These are phyloP conservation scores for Drosophila obscura DNA, from an alignment of 1,140 invertebrate genomes.

Conservation along the genomic window DNA sequence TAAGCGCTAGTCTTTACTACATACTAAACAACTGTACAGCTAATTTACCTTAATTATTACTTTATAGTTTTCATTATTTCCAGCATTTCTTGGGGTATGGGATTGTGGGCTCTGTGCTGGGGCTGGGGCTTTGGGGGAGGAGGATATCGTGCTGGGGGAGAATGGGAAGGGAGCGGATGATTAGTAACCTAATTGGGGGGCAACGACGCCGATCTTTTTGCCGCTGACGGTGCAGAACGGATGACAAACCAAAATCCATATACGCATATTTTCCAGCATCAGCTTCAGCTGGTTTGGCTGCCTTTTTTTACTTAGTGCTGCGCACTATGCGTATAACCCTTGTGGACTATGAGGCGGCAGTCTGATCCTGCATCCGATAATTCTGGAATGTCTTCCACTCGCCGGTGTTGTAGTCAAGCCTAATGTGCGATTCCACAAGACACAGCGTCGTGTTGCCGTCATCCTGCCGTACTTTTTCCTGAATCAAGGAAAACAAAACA, in stretches of 20 bases:
- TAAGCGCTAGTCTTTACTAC: slow-evolving; percentile 73
- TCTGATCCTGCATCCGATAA: slow-evolving; percentile 85
- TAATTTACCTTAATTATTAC: slow-evolving; percentile 75
- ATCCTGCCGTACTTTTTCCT: slow-evolving; percentile 88
- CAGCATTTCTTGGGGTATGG: slow-evolving; percentile 36
- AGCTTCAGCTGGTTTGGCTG: slow-evolving; percentile 19
- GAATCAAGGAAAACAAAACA: not conserved
- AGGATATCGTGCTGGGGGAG: slow-evolving; percentile 1
- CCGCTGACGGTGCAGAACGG: slow-evolving; percentile 47
- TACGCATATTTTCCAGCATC: slow-evolving; percentile 26
- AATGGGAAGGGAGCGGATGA: slow-evolving; percentile 1
- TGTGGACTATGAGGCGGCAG: slow-evolving; percentile 71
- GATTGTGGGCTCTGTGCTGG: slow-evolving; percentile 13
- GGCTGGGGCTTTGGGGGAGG: slow-evolving; percentile 7
- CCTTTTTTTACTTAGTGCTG: slow-evolving; percentile 48
- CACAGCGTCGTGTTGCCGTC: slow-evolving; percentile 86
- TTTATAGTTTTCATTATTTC: slow-evolving; percentile 68
- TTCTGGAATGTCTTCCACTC: slow-evolving; percentile 94
- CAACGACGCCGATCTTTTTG: slow-evolving; percentile 7
- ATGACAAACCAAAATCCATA: slow-evolving; percentile 52
- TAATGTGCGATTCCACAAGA: slow-evolving; percentile 92
- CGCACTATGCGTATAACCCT: slow-evolving; percentile 76
- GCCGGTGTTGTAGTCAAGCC: slow-evolving; percentile 94
- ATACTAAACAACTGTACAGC: slow-evolving; percentile 76
- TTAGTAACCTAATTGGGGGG: slow-evolving; percentile 63